Evolutionary conservation across 92 coral and sea anemone species (phyloP), one percentile per base, ranked within the genome.

Genomic region (Heliopora coerulea): DNA sequence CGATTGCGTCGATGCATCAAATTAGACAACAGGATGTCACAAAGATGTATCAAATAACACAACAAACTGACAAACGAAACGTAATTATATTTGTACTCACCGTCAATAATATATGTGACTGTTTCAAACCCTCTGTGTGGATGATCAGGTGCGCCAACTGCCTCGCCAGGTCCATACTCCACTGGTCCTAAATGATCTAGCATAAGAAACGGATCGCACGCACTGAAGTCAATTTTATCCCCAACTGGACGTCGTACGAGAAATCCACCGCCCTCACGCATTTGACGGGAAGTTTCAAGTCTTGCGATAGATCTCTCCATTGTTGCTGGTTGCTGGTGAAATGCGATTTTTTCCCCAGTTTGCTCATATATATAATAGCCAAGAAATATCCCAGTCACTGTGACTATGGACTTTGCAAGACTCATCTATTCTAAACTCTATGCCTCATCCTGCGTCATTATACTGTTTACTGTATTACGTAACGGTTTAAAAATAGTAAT

Each of bases 51-150:
- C 56, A 65, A 39, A 49, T 67, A 44, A 67, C 74, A 34, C 37
- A 41, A 44, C 59, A 67, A 46, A 67, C 48, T 58, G 30, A 32
- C 4, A 37, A 37, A 37, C 42, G 11, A 37, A 37, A 37, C n/a
- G n/a, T n/a, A 37, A 37, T 37, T 4, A 37, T 37, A 37, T 4
- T 4, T 2, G 8, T 52, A 29, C 79, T 56, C 75, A 88, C 93
- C 93, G 39, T 88, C 93, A 37, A 88, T 88, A 18, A 88, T 80
- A 59, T 88, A 88, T 21, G 89, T 79, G 39, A 88, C 93, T 35
- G 93, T 88, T 59, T 88, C 93, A 50, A 88, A 88, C 34, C 93
- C 93, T 25, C 93, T 78, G 44, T 88, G 93, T 12, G 93, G 93
- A 34, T 88, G 93, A 72, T 88, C 93, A 3, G 93, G 93, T 0